Evolutionary conservation across 2,888 invertebrate genomes (phyloP).

Genomic region (Yponomeuta sedellus): DNA sequence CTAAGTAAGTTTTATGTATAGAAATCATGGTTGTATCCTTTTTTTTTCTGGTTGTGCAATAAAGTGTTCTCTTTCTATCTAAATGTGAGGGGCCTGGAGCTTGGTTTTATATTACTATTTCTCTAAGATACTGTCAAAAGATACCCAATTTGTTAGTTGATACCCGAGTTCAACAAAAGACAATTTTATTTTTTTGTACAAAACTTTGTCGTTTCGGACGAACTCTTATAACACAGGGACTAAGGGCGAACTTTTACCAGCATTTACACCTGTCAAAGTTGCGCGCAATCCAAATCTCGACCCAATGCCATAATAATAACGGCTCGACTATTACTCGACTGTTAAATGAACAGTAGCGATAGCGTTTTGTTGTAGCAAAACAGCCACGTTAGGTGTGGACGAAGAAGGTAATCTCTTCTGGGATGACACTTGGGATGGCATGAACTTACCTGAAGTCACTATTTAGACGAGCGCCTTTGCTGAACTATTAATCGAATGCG

Average conservation of each 20-base stretch:
- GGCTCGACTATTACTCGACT: constrained; percentile 36
- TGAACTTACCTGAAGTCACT: neutral
- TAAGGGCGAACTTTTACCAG: neutral
- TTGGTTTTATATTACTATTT: no score
- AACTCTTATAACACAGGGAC: neutral
- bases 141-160: neutral
- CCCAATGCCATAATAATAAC: constrained; percentile 7
- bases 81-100: no score
- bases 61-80: no score
- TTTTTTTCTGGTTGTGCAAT: no score
- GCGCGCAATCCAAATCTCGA: neutral
- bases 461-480: no score
- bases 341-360: constrained; percentile 44
- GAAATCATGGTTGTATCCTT: no score
- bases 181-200: neutral
- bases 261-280: neutral
- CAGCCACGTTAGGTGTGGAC: constrained; percentile 34
- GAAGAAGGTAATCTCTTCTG: neutral
- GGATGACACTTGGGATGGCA: neutral
- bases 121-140: neutral
- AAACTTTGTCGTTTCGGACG: neutral
- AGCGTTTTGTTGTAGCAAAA: constrained; percentile 47
- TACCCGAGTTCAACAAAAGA: neutral
- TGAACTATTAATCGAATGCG: no score
- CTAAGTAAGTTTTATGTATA: no score